Percentiles rank a stretch among this genome's conserved stretches.
phyloP scores from a whole-genome alignment of 2,113 vertebrate genomes.

The Aphyosemion australe region DNA sequence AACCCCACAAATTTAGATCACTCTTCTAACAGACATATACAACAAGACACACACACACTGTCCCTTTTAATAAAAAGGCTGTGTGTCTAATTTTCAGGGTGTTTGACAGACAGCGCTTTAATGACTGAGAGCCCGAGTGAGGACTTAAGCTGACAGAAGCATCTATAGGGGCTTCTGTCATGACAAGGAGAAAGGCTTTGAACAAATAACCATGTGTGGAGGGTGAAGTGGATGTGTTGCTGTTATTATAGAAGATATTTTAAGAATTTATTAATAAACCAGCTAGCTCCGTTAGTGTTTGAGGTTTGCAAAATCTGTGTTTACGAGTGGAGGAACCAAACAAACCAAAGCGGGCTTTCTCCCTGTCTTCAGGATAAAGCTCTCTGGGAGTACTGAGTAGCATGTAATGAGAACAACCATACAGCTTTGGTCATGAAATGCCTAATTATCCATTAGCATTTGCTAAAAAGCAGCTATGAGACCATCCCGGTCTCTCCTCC shows the following conservation, averaged over 20 bases:
- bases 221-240: constrained; percentile 9
- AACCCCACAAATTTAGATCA: constrained; percentile 2
- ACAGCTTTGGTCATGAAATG: constrained; percentile 57
- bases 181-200: constrained; percentile 32
- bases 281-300: constrained; percentile 3
- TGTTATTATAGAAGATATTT: constrained; percentile 21
- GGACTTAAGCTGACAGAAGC: constrained; percentile 60
- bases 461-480: constrained; percentile 52
- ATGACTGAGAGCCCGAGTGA: constrained; percentile 55
- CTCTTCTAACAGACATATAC: constrained; percentile 4
- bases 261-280: constrained; percentile 12
- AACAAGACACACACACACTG: constrained; percentile 10
- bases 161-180: constrained; percentile 46
- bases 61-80: constrained; percentile 39
- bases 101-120: constrained; percentile 73
- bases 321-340: constrained; percentile 5
- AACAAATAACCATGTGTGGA: constrained; percentile 22
- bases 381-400: constrained; percentile 58
- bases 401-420: constrained; percentile 61
- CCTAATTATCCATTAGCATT: constrained; percentile 72
- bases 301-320: constrained; percentile 5
- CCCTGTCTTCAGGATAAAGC: constrained; percentile 28
- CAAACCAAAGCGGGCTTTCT: neutral
- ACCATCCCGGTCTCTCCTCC: constrained; percentile 43
- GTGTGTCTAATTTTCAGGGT: constrained; percentile 56